A percentile compares a stretch with the other conserved stretches of the same genome.
Evolutionary conservation across 2,113 vertebrate genomes (phyloP).

Genomic region (Crypturellus undulatus): DNA sequence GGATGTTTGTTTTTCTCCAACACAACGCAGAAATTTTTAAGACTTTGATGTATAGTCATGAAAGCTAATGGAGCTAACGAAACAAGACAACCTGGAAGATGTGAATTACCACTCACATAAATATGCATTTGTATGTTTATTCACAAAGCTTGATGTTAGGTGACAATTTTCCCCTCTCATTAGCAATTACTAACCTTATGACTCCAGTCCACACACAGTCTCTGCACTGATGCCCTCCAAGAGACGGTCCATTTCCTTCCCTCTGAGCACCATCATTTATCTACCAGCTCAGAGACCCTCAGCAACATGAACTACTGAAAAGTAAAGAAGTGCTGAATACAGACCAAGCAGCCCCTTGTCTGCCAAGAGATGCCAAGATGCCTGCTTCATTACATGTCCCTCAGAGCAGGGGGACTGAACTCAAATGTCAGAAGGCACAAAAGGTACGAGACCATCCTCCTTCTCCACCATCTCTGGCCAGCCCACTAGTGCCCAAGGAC

Average conservation of each 20-base stretch:
- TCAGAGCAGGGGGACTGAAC: not conserved
- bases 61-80: not conserved
- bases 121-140: not conserved
- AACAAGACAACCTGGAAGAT: not conserved
- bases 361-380: not conserved
- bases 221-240: not conserved
- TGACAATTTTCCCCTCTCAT: not conserved
- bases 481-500: not conserved
- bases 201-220: not conserved
- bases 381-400: not conserved
- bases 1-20: slow-evolving; percentile 7
- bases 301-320: not conserved
- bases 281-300: not conserved
- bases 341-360: not conserved
- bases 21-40: not conserved
- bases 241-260: not conserved
- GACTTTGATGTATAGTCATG: not conserved
- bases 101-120: not conserved
- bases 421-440: not conserved
- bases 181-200: not conserved
- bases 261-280: not conserved
- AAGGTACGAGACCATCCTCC: not conserved
- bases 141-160: not conserved
- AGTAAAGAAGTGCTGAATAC: not conserved
- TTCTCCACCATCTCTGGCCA: not conserved